Conservation (phyloP, 2,888 invertebrate species). For the Cremastinae sp. region DNA sequence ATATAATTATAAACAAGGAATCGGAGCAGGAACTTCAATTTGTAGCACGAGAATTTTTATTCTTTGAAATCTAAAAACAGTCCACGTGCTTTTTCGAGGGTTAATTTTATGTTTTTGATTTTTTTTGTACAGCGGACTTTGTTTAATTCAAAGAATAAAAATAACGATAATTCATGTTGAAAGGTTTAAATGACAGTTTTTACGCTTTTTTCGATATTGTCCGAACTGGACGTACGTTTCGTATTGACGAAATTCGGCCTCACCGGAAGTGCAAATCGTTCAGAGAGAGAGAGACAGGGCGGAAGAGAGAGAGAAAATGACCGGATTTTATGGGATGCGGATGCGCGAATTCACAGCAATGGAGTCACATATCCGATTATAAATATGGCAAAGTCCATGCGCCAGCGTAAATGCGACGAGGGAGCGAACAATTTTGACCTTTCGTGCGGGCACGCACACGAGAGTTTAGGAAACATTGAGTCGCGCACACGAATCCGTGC, state of each 20-base stretch:
- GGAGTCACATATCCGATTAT: slow-evolving; percentile 55
- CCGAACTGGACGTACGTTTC: slow-evolving; percentile 57
- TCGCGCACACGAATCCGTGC: slow-evolving; percentile 2
- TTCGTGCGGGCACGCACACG: slow-evolving; percentile 1
- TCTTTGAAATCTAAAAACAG: too few species aligned
- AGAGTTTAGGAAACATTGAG: background rate
- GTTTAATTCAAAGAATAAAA: too few species aligned
- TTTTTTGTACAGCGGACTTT: too few species aligned
- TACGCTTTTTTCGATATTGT: too few species aligned
- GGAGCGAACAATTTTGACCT: slow-evolving; percentile 26
- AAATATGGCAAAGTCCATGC: slow-evolving; percentile 58
- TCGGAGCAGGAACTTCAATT: too few species aligned
- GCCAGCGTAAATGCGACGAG: slow-evolving; percentile 42
- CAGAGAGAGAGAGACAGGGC: slow-evolving; percentile 10
- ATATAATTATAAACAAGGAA: too few species aligned
- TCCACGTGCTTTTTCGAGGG: too few species aligned
- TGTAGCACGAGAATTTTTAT: too few species aligned
- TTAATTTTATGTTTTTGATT: too few species aligned
- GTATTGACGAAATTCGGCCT: slow-evolving; percentile 34
- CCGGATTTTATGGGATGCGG: slow-evolving; percentile 59
- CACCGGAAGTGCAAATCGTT: slow-evolving; percentile 62
- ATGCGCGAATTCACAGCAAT: slow-evolving; percentile 54
- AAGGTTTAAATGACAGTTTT: too few species aligned
- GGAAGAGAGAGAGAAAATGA: slow-evolving; percentile 23
- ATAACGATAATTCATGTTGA: too few species aligned